Conservation (phyloP, 2,888 invertebrate genomes). For the Vannuccia rotundouncinata region DNA sequence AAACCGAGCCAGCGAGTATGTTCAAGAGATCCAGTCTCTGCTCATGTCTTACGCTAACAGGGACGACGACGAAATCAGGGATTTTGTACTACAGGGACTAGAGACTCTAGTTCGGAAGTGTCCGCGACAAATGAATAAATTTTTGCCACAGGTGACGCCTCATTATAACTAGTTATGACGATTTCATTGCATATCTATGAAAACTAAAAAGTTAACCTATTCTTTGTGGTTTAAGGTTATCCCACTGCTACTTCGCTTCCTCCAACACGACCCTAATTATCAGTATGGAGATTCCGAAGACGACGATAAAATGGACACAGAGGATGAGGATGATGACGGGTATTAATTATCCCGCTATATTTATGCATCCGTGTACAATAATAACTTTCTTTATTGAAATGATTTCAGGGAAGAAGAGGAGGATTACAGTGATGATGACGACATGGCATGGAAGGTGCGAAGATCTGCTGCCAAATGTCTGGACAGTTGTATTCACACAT, state of each 20-base stretch:
- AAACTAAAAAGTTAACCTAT: no score
- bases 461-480: conserved; percentile 94
- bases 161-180: no score
- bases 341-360: not conserved
- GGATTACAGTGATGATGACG: conserved; percentile 97
- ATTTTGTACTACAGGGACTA: conserved; percentile 83
- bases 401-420: conserved; percentile 64
- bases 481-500: conserved; percentile 83
- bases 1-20: not conserved
- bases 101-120: conserved; percentile 93
- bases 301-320: conserved; percentile 59
- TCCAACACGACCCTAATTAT: conserved; percentile 82
- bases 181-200: no score
- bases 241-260: conserved; percentile 12
- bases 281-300: conserved; percentile 74
- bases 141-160: not conserved
- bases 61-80: conserved; percentile 74
- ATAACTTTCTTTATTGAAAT: not conserved
- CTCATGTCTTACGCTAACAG: not conserved
- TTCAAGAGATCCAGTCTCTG: not conserved
- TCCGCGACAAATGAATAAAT: conserved; percentile 75
- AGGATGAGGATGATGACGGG: conserved; percentile 62
- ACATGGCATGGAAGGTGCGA: conserved; percentile 94
- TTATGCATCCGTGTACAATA: not conserved
- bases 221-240: conserved; percentile 35